Evolutionary conservation across 2,797 vertebrate genomes (phyloP), one percentile per base, ranked within the genome.

Genomic region (Schizothorax lantsangensis): DNA sequence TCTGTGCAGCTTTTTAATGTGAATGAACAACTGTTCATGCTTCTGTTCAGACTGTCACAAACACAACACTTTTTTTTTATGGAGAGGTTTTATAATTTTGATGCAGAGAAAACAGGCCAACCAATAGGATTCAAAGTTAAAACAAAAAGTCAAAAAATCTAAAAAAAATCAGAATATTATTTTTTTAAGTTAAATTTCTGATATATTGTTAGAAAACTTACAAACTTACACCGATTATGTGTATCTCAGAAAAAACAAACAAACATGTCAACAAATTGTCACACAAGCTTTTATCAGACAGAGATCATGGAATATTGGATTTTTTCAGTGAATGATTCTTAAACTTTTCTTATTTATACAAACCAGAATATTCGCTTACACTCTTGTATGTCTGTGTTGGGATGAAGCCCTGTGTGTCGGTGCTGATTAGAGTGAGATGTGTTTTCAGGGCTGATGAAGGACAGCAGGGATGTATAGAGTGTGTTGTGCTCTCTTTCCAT

Each of bases 361-460:
- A 23, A 30, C 66, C 12, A 47, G n/a, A 83, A 73, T 33, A 73
- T 45, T 57, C 59, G 14, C 30, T 69, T 54, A 72, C 4, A 62
- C 23, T 59, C 57, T 62, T 30, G 10, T 40, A 17, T 26, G 40
- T 47, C 83, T 5, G 40, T 38, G 43, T 38, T 0, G 4, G 26
- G 23, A 77, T 82, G 23, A 77, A 78, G 57, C 33, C 49, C 11
- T 54, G 54, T 33, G 43, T 68, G 59, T 75, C 45, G 36, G 43
- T 75, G 69, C n/a, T 33, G 59, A 84, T 78, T 33, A 68, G 36
- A 68, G 33, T 40, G 47, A 59, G n/a, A 23, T 47, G 77, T 85
- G 79, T 85, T 80, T 85, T 54, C 52, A 72, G 49, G 8, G 5
- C 52, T 72, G 52, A 62, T 80, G 49, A 80, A 80, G 52, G 52